These are phyloP conservation scores for Euspilapteryx auroguttella DNA, from an alignment of 2,888 invertebrate genomes.

Conservation along the genomic window DNA sequence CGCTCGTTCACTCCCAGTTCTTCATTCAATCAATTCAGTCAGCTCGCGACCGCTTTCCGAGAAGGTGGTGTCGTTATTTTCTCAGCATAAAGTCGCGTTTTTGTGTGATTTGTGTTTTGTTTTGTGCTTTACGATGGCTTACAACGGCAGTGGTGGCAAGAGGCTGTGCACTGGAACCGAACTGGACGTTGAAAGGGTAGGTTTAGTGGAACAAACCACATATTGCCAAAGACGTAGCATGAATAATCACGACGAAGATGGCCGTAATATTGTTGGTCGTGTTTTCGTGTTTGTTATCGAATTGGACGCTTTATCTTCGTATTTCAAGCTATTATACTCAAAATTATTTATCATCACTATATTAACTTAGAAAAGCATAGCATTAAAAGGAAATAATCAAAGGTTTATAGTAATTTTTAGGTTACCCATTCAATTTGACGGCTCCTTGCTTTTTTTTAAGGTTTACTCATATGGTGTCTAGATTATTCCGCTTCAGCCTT, in stretches of 20 bases:
- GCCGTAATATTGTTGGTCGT: too few species aligned
- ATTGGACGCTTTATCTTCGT: neutral
- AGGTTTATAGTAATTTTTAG: too few species aligned
- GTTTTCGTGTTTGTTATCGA: slow-evolving; percentile 20
- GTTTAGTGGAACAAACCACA: slow-evolving; percentile 15
- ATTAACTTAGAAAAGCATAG: too few species aligned
- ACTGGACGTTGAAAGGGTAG: slow-evolving; percentile 54
- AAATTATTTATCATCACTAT: too few species aligned
- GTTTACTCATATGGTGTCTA: too few species aligned
- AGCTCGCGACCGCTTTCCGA: slow-evolving; percentile 25
- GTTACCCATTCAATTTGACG: too few species aligned
- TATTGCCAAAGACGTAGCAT: too few species aligned
- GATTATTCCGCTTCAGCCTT: too few species aligned
- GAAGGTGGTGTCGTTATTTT: slow-evolving; percentile 22
- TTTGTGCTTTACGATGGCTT: slow-evolving; percentile 71
- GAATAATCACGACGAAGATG: slow-evolving; percentile 53
- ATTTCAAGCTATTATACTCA: too few species aligned
- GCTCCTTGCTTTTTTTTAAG: too few species aligned
- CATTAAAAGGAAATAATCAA: too few species aligned
- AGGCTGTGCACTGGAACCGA: slow-evolving; percentile 56
- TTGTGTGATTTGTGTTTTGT: slow-evolving; percentile 59
- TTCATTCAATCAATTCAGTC: slow-evolving; percentile 38
- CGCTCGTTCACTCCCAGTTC: too few species aligned
- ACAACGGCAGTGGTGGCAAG: slow-evolving; percentile 68
- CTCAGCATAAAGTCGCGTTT: slow-evolving; percentile 35